A percentile compares a stretch with the other conserved stretches of the same genome.
Evolutionary conservation across 2,888 invertebrate genomes (phyloP).

Genomic region (Caenorhabditis zanzibari): DNA sequence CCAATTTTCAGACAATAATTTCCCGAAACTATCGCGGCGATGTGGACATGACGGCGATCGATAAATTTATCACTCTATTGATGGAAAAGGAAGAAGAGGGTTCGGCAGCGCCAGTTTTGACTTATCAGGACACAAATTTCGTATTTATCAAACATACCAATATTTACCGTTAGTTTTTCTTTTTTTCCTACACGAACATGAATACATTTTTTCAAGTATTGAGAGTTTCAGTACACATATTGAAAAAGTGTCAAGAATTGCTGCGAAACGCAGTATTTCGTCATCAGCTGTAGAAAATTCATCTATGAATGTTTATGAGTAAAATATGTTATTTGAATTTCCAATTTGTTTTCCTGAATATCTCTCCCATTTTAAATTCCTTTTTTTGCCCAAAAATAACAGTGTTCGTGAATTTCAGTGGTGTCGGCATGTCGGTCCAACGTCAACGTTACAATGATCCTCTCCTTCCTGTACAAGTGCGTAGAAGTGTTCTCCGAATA

Average conservation of each 20-base stretch:
- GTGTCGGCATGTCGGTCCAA: constrained; percentile 90
- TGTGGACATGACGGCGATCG: constrained; percentile 95
- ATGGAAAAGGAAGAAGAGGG: constrained; percentile 97
- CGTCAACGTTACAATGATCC: constrained; percentile 95
- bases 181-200: background rate
- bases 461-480: constrained; percentile 96
- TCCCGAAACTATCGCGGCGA: constrained; percentile 98
- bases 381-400: too few relatives aligned
- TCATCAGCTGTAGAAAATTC: too few relatives aligned
- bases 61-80: constrained; percentile 97
- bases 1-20: constrained; percentile 90
- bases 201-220: too few relatives aligned
- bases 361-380: too few relatives aligned
- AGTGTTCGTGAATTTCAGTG: constrained; percentile 74
- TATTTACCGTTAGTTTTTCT: constrained; percentile 87
- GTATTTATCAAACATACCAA: constrained; percentile 98
- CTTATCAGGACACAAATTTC: constrained; percentile 88
- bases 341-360: too few relatives aligned
- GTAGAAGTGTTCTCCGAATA: constrained; percentile 96
- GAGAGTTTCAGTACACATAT: background rate
- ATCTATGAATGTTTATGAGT: too few relatives aligned
- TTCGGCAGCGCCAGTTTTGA: constrained; percentile 85
- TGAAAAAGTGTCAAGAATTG: constrained; percentile 2
- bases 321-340: too few relatives aligned
- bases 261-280: background rate